A percentile compares a stretch with the other conserved stretches of the same genome.
phyloP scores from a whole-genome alignment of 1,140 invertebrate genomes.

The Zaprionus vittiger region DNA sequence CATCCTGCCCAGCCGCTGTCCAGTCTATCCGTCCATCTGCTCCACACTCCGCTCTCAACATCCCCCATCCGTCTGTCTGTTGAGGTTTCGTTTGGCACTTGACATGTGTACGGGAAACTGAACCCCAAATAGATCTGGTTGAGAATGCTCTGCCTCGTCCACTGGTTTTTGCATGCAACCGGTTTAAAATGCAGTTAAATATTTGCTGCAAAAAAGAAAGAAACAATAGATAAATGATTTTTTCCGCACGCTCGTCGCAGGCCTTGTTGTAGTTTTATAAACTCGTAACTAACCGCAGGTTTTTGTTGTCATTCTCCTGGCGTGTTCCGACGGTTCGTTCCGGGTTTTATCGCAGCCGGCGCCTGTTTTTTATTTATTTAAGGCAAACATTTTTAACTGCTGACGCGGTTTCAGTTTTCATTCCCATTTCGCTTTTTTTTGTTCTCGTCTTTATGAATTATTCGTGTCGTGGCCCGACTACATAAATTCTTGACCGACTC shows the following conservation, averaged over 20 bases:
- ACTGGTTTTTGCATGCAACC: constrained; percentile 21
- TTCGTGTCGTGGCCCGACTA: constrained; percentile 73
- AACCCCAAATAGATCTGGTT: constrained; percentile 28
- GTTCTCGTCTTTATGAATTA: constrained; percentile 63
- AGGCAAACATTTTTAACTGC: constrained; percentile 77
- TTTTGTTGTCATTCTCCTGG: constrained; percentile 60
- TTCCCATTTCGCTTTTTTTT: constrained; percentile 13
- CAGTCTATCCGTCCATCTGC: constrained; percentile 30
- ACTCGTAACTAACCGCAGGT: constrained; percentile 81
- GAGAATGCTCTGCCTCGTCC: background rate
- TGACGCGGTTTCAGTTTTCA: constrained; percentile 68
- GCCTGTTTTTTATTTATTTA: constrained; percentile 58
- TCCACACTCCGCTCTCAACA: constrained; percentile 3
- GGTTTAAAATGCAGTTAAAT: constrained; percentile 75
- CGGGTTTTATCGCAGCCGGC: constrained; percentile 46
- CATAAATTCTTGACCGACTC: constrained; percentile 77
- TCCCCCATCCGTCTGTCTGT: constrained; percentile 39
- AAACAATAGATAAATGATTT: constrained; percentile 27
- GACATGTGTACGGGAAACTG: constrained; percentile 68
- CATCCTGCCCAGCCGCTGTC: constrained; percentile 43
- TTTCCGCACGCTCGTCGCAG: constrained; percentile 33
- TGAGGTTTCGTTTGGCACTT: constrained; percentile 80
- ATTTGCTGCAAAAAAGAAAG: constrained; percentile 49
- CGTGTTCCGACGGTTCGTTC: constrained; percentile 22
- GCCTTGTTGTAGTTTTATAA: constrained; percentile 69